Evolutionary conservation across 2,888 invertebrate genomes (phyloP), one percentile per base, ranked within the genome.

Genomic region (Ariolimax columbianus): DNA sequence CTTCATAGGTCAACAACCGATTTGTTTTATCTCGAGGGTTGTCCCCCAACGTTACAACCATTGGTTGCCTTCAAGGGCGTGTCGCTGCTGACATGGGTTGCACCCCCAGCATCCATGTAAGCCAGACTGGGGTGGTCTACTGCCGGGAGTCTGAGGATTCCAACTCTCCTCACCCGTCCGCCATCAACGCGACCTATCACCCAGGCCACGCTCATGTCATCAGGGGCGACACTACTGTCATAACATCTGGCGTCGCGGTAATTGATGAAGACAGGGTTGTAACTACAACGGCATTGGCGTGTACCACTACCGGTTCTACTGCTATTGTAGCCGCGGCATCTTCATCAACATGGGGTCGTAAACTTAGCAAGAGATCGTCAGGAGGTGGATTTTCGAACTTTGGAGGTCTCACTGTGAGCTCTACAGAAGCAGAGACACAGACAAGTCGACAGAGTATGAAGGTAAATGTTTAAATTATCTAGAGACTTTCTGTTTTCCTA

Each of bases 101-200:
- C 86, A 93, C 92, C 14, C 93, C 93, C 51, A 93, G 93, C 88
- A 92, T 93, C 63, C 93, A 93, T 87, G 93, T 93, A 33, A 90
- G 91, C 78, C 92, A 92, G 86, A 92, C 92, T 0, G 92, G 92
- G 23, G 92, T 92, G 40, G 91, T 92, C 4, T 92, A 92, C 86
- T 92, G 92, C 85, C 91, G 91, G 40, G 92, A 92, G 43, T 92
- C 92, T 0, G 92, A 92, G 78, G 91, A 90, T 40, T 91, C 92
- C 36, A 91, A 90, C 87, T 91, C 91, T 1, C 91, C 89, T 26
- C 88, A 88, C 26, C 89, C 90, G 30, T 90, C 91, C 14, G 78
- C 82, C 33, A 89, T 89, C 77, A 88, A 89, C 83, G 83, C 90
- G 30, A 87, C 88, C 73, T 89, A 88, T 51, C 89, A 89, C 75